Base-by-base conservation (phyloP, 2,888 invertebrate genomes). In the Melinaea menophilus region DNA sequence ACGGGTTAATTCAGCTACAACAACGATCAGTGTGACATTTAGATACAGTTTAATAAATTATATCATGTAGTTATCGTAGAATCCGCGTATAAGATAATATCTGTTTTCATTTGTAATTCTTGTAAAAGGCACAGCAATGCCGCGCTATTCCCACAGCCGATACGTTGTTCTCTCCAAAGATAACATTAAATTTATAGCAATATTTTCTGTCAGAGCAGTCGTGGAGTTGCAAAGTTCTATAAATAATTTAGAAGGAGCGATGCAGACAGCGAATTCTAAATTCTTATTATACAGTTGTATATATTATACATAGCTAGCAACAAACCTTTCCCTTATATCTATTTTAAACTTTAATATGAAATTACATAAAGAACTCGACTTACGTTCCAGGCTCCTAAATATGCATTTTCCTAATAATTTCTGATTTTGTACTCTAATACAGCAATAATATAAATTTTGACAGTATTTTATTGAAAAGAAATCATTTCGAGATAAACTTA, bases 401-500 rank as follows among this genome's bases (percentile, higher is more conserved):
- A n/a, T 48, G 48, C 22, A 48, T 48, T 48, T 48, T 48, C 48
- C 48, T 48, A 13, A 48, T 48, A n/a, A 48, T 48, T n/a, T 48
- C 13, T 13, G 22, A 48, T n/a, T 48, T 48, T 48, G 71, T 66
- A 78, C 79, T 74, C 22, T 22, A 22, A 22, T 22, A 22, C 22
- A 77, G 77, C 76, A 76, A 80, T 81, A 78, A 79, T 74, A 73
- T 71, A 75, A 71, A 22, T 22, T 22, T 22, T 22, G 22, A 22
- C 22, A 22, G 22, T 22, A 22, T 22, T 22, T 22, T 22, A 22
- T 22, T 22, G 22, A 22, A 22, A 22, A 22, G 22, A 22, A 22
- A 22, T 22, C 22, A 22, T 22, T 22, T 22, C 22, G 22, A 22
- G 22, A 22, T 22, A 22, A 22, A 22, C 22, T 22, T 22, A 22